Evolutionary conservation across 2,888 invertebrate species (phyloP).

Genomic region (Hesperia comma): DNA sequence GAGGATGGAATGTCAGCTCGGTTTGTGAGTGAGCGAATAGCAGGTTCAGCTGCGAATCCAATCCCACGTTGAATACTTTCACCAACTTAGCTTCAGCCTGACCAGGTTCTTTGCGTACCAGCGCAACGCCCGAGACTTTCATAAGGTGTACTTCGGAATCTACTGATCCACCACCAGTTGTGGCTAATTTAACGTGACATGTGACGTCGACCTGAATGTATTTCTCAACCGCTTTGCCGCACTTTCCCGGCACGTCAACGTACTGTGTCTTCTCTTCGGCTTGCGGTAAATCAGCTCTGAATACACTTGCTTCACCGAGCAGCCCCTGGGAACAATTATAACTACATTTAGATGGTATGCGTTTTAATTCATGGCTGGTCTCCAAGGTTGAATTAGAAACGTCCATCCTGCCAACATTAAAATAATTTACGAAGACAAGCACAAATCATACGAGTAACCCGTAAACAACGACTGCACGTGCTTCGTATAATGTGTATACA

Average conservation of each 20-base stretch:
- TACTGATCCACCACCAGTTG: slow-evolving; percentile 83
- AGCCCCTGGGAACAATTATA: slow-evolving; percentile 65
- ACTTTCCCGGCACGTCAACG: slow-evolving; percentile 79
- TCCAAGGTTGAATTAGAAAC: slow-evolving; percentile 31
- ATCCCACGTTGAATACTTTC: slow-evolving; percentile 86
- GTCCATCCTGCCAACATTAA: slow-evolving; percentile 21
- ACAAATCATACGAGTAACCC: slow-evolving; percentile 18
- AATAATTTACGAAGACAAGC: slow-evolving; percentile 6
- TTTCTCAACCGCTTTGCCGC: slow-evolving; percentile 83
- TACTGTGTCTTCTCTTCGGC: slow-evolving; percentile 86
- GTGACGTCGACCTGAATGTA: slow-evolving; percentile 87
- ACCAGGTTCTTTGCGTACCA: slow-evolving; percentile 85
- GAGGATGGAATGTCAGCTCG: slow-evolving; percentile 86
- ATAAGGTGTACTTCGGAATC: slow-evolving; percentile 85
- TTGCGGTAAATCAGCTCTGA: slow-evolving; percentile 87
- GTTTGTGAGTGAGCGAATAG: slow-evolving; percentile 86
- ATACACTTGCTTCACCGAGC: slow-evolving; percentile 87
- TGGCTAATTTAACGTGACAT: slow-evolving; percentile 85
- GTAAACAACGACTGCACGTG: slow-evolving; percentile 17
- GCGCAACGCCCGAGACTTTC: slow-evolving; percentile 87
- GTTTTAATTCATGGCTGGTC: slow-evolving; percentile 12
- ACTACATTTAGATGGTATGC: slow-evolving; percentile 7
- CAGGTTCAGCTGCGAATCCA: slow-evolving; percentile 87
- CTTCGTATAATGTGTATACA: not conserved
- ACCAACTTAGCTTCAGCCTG: slow-evolving; percentile 81